Percentiles rank a stretch among this genome's conserved stretches.
Evolutionary conservation across 2,888 invertebrate species (phyloP).

Genomic region (Spodoptera littoralis): DNA sequence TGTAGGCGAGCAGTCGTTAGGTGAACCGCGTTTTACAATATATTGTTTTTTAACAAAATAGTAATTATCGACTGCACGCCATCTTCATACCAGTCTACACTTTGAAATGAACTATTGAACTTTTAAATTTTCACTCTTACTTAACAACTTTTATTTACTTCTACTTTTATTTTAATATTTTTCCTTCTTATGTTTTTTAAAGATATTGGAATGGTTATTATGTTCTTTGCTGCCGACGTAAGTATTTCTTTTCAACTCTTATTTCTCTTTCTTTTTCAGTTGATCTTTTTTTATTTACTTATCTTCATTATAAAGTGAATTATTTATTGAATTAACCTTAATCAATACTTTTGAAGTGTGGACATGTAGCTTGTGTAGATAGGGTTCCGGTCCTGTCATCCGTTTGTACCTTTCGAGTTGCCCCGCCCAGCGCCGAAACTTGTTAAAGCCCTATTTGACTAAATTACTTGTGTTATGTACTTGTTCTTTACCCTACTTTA

Average conservation of each 20-base stretch:
- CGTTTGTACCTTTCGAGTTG: constrained; percentile 77
- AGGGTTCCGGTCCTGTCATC: constrained; percentile 73
- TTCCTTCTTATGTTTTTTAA: constrained; percentile 27
- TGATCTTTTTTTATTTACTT: constrained; percentile 19
- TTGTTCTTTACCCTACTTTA: constrained; percentile 76
- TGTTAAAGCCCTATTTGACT: constrained; percentile 71
- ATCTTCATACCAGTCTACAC: constrained; percentile 79
- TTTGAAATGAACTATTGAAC: constrained; percentile 70
- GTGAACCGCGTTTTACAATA: constrained; percentile 50
- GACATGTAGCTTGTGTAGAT: constrained; percentile 78
- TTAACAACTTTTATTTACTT: constrained; percentile 11
- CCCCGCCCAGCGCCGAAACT: constrained; percentile 87
- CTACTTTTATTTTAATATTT: constrained; percentile 28
- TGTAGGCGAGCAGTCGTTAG: constrained; percentile 80
- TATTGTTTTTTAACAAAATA: constrained; percentile 46
- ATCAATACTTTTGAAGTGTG: constrained; percentile 79
- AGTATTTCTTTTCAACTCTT: constrained; percentile 31
- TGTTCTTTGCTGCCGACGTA: constrained; percentile 44
- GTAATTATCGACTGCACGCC: constrained; percentile 80
- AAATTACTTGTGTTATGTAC: constrained; percentile 70
- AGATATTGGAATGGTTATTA: constrained; percentile 26
- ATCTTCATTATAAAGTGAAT: constrained; percentile 37
- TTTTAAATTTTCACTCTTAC: constrained; percentile 1
- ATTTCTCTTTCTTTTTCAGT: constrained; percentile 28
- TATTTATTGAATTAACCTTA: no score